Evolutionary conservation across 2,888 invertebrate species (phyloP).

Genomic region (Sesia bembeciformis): DNA sequence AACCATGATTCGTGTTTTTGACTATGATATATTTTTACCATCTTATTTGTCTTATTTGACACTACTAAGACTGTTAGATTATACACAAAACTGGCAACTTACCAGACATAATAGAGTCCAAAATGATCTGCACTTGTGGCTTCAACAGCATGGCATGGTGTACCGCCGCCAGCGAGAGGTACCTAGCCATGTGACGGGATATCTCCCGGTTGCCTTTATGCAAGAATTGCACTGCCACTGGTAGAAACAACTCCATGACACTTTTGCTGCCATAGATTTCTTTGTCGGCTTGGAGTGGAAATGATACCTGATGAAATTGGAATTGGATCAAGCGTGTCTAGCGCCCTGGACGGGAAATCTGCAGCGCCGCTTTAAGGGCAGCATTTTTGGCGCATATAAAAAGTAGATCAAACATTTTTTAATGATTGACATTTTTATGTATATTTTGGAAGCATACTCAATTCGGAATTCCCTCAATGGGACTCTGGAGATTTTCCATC

Average conservation of each 20-base stretch:
- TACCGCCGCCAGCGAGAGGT: slow-evolving; percentile 92
- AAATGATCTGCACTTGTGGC: slow-evolving; percentile 90
- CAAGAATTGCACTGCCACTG: slow-evolving; percentile 92
- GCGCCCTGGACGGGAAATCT: neutral
- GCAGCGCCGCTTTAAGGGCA: no score
- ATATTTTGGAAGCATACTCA: no score
- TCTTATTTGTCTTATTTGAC: no score
- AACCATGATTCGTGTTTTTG: no score
- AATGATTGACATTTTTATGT: no score
- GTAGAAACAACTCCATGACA: slow-evolving; percentile 88
- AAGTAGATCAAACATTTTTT: no score
- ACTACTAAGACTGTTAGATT: no score
- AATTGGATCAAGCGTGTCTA: no score
- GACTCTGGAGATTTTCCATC: no score
- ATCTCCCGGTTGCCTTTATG: slow-evolving; percentile 93
- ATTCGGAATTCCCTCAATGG: neutral
- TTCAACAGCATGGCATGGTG: slow-evolving; percentile 90
- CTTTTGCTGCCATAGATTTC: slow-evolving; percentile 76
- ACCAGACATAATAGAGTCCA: slow-evolving; percentile 92
- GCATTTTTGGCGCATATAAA: no score
- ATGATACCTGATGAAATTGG: slow-evolving; percentile 44
- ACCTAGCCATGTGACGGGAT: slow-evolving; percentile 91
- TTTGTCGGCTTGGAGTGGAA: slow-evolving; percentile 58
- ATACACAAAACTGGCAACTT: slow-evolving; percentile 2
- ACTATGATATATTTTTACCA: no score